Evolutionary conservation across 2,113 vertebrate species (phyloP).

Genomic region (Brevimyrus niger): DNA sequence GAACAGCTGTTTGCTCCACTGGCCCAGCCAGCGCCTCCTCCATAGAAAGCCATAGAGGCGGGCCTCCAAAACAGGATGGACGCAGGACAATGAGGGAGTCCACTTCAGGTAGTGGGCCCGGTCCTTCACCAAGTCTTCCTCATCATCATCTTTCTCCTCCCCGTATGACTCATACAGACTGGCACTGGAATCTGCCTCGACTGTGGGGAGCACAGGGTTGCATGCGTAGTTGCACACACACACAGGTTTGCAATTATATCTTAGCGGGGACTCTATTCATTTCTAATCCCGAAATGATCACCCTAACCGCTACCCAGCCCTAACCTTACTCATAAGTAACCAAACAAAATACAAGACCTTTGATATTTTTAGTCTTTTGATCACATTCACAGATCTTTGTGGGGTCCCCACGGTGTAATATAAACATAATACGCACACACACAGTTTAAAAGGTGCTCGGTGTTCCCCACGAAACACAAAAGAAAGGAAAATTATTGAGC

Average conservation of each 20-base stretch:
- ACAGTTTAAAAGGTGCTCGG: background rate
- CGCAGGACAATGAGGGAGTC: slow-evolving; percentile 42
- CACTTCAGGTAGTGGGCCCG: slow-evolving; percentile 61
- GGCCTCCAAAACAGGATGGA: slow-evolving; percentile 51
- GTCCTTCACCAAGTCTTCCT: slow-evolving; percentile 55
- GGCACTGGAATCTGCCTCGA: slow-evolving; percentile 59
- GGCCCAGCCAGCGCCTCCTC: slow-evolving; percentile 72
- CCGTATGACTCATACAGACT: slow-evolving; percentile 71
- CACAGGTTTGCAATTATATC: background rate
- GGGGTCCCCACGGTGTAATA: no score
- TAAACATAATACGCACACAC: background rate
- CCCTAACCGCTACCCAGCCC: no score
- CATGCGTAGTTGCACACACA: background rate
- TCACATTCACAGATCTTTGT: no score
- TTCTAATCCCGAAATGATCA: no score
- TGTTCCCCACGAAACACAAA: background rate
- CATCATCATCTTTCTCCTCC: slow-evolving; percentile 29
- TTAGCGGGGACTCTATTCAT: no score
- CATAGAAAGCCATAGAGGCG: slow-evolving; percentile 73
- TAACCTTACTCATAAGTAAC: no score
- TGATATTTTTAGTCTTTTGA: no score
- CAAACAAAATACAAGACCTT: no score
- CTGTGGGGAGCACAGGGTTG: slow-evolving; percentile 32
- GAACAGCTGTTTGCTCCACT: slow-evolving; percentile 74
- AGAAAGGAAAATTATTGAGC: background rate